These are phyloP conservation scores for Brevimyrus niger DNA, from an alignment of 2,113 vertebrate species.

Conservation along the genomic window DNA sequence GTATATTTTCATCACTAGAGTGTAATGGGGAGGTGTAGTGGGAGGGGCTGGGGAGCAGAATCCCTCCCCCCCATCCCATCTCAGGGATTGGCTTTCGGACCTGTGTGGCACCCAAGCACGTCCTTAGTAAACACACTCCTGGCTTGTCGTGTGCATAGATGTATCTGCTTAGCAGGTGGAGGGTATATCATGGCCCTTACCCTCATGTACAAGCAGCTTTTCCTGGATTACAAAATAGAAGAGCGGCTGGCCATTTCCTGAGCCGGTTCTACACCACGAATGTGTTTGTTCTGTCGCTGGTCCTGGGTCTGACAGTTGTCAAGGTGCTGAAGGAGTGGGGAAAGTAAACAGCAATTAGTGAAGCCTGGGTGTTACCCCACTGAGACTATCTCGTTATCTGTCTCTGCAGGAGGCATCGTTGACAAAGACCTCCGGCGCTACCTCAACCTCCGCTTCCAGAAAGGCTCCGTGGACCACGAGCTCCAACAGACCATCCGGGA, in stretches of 20 bases:
- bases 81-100: not conserved
- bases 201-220: not conserved
- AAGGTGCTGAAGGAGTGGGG: not conserved
- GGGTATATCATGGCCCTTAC: not conserved
- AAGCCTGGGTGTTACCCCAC: not conserved
- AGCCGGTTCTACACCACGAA: not conserved
- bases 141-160: not conserved
- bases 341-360: not conserved
- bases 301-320: not conserved
- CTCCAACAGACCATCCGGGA: slow-evolving; percentile 98
- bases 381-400: slow-evolving; percentile 27
- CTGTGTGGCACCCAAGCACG: not conserved
- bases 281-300: not conserved
- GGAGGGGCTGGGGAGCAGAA: not conserved
- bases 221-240: not conserved
- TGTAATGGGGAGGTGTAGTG: not conserved
- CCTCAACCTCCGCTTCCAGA: slow-evolving; percentile 98
- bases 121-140: not conserved
- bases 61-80: not conserved
- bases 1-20: not conserved
- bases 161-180: not conserved
- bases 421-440: slow-evolving; percentile 98
- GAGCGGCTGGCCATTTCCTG: not conserved
- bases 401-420: slow-evolving; percentile 81
- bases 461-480: slow-evolving; percentile 95